A percentile compares a stretch with the other conserved stretches of the same genome.
These are phyloP conservation scores for Hepsetus odoe DNA, from an alignment of 2,113 vertebrate species.

Conservation along the genomic window DNA sequence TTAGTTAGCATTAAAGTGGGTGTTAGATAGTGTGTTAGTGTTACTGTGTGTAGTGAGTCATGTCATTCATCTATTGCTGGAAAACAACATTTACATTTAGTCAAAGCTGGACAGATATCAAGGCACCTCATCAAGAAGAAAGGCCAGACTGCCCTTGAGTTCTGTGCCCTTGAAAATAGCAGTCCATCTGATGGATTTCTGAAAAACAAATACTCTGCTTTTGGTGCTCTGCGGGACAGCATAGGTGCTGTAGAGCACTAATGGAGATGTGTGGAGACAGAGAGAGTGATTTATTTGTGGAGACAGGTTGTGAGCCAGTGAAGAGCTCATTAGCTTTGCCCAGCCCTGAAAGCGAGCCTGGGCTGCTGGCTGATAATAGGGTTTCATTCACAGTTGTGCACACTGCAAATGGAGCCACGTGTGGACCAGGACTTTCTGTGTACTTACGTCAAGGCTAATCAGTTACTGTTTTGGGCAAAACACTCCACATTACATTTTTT, in stretches of 20 bases:
- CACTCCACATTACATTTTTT: conserved; percentile 14
- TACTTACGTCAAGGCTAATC: conserved; percentile 47
- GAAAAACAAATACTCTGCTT: conserved; percentile 36
- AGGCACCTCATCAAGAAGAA: neutral
- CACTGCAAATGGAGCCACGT: conserved; percentile 66
- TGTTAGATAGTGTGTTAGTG: neutral
- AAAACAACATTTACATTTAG: no score
- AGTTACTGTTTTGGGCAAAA: conserved; percentile 28
- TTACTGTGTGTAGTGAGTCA: conserved; percentile 2
- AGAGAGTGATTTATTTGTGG: conserved; percentile 71
- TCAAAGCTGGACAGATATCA: neutral
- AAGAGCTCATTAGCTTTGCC: conserved; percentile 75
- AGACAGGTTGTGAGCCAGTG: conserved; percentile 70
- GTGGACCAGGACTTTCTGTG: conserved; percentile 59
- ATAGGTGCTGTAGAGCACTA: conserved; percentile 52
- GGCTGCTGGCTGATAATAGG: conserved; percentile 69
- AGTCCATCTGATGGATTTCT: conserved; percentile 18
- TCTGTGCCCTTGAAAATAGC: conserved; percentile 30
- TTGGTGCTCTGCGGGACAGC: conserved; percentile 39
- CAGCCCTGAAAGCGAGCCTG: conserved; percentile 63
- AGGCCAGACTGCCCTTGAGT: neutral
- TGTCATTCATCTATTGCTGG: conserved; percentile 4
- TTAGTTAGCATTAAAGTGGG: neutral
- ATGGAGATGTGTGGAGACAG: conserved; percentile 54
- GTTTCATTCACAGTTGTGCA: conserved; percentile 68